A percentile compares a stretch with the other conserved stretches of the same genome.
Conservation (phyloP, 2,113 vertebrate species). For the Silurus meridionalis region DNA sequence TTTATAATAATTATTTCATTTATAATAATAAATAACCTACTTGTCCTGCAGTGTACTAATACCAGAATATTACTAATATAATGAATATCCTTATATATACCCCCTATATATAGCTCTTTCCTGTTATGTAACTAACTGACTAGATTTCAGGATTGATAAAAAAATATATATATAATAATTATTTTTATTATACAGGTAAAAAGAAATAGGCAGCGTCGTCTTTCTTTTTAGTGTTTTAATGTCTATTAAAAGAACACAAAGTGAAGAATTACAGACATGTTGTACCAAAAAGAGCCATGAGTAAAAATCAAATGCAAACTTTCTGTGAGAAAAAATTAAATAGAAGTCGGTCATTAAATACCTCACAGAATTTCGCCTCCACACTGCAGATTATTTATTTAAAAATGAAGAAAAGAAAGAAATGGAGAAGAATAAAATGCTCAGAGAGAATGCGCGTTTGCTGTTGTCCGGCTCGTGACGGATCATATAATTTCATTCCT, state of each 20-base stretch:
- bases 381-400: slow-evolving; percentile 1
- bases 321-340: neutral
- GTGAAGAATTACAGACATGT: slow-evolving; percentile 66
- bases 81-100: neutral
- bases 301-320: slow-evolving; percentile 32
- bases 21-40: neutral
- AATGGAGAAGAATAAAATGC: slow-evolving; percentile 62
- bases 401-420: neutral
- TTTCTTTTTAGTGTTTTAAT: slow-evolving; percentile 30
- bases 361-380: slow-evolving; percentile 19
- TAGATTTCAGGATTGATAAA: neutral
- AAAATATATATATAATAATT: neutral
- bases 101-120: neutral
- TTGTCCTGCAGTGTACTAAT: neutral
- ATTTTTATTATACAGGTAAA: neutral
- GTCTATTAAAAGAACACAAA: slow-evolving; percentile 63
- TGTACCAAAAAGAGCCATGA: slow-evolving; percentile 17
- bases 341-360: slow-evolving; percentile 35
- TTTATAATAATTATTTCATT: too few species aligned
- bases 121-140: neutral
- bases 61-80: neutral
- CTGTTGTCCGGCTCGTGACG: slow-evolving; percentile 56
- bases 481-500: slow-evolving; percentile 34
- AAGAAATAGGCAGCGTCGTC: neutral
- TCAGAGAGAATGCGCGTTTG: slow-evolving; percentile 20